phyloP scores from a whole-genome alignment of 1,140 invertebrate species.

The Neotoxoptera formosana region DNA sequence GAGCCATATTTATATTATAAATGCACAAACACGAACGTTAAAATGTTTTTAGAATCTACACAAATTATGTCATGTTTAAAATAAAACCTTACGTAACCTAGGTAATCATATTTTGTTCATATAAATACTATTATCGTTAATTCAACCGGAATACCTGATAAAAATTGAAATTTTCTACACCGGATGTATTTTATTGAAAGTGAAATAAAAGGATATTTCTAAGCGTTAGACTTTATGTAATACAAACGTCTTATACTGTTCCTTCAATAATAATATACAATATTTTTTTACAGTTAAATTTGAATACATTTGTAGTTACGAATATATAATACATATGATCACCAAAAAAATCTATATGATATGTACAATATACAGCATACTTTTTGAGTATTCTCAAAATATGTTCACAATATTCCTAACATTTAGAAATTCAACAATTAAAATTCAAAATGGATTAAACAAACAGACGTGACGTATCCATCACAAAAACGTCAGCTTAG shows the following conservation, averaged over 20 bases:
- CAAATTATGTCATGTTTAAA: too few relatives aligned
- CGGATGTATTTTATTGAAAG: background rate
- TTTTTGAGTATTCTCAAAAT: background rate
- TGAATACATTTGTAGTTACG: slow-evolving; percentile 17
- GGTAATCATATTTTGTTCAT: background rate
- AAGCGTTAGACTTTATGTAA: background rate
- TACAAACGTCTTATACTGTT: background rate
- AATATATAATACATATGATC: background rate
- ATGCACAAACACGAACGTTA: too few relatives aligned
- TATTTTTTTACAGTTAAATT: background rate
- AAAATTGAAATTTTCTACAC: background rate
- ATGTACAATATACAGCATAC: background rate
- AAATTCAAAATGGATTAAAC: too few relatives aligned
- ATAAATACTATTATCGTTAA: background rate
- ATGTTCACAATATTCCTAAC: background rate
- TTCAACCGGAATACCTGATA: background rate
- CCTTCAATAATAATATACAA: background rate
- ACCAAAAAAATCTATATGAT: background rate
- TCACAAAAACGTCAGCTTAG: background rate
- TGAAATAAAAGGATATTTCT: background rate
- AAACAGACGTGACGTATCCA: too few relatives aligned
- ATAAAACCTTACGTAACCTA: background rate
- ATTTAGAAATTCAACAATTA: background rate
- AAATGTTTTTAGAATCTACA: too few relatives aligned
- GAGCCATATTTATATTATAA: background rate